phyloP scores from a whole-genome alignment of 2,888 invertebrate genomes.

The Penaeus monodon region DNA sequence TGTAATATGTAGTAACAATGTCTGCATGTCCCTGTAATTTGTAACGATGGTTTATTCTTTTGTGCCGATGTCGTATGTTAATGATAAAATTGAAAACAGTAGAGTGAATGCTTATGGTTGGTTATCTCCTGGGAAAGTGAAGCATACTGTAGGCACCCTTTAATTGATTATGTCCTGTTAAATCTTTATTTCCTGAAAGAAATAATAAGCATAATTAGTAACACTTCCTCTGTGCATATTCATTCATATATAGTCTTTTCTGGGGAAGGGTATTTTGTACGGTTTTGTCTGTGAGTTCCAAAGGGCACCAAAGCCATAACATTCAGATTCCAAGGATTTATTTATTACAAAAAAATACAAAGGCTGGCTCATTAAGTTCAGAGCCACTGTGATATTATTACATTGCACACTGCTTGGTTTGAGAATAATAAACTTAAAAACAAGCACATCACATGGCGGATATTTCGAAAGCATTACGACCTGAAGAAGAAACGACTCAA shows the following conservation, averaged over 20 bases:
- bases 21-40: too few species aligned
- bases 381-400: neutral
- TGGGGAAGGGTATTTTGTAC: slow-evolving; percentile 9
- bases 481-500: slow-evolving; percentile 33
- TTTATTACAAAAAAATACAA: neutral
- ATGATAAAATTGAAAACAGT: too few species aligned
- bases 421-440: slow-evolving; percentile 23
- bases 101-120: too few species aligned
- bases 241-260: slow-evolving; percentile 4
- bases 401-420: slow-evolving; percentile 7
- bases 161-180: too few species aligned
- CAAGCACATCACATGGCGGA: slow-evolving; percentile 46
- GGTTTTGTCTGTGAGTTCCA: too few species aligned
- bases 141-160: too few species aligned
- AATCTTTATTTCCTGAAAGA: slow-evolving; percentile 1
- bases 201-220: slow-evolving; percentile 19
- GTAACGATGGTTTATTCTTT: too few species aligned
- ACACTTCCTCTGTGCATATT: neutral
- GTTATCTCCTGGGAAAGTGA: too few species aligned
- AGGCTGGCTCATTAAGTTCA: slow-evolving; percentile 8
- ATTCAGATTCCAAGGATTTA: neutral
- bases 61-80: too few species aligned
- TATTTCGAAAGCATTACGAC: slow-evolving; percentile 40
- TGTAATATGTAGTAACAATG: too few species aligned
- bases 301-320: neutral